Evolutionary conservation across 2,113 vertebrate genomes (phyloP).

Genomic region (Ornithorhynchus anatinus): DNA sequence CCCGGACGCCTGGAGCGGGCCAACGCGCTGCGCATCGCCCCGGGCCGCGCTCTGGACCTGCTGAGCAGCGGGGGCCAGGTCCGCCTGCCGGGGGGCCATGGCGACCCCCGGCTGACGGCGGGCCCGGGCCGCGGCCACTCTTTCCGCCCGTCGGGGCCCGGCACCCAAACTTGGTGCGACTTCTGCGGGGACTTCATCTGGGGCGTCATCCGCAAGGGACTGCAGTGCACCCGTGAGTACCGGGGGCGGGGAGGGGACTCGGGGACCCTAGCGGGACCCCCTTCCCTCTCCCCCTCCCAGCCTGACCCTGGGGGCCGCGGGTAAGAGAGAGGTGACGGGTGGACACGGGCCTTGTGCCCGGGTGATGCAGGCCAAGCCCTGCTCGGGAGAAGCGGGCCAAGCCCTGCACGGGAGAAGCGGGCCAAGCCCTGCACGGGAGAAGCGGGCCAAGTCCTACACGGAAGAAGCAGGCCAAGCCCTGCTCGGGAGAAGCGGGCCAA

Average conservation of each 20-base stretch:
- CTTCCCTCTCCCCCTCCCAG: background rate
- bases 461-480: background rate
- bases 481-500: background rate
- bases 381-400: background rate
- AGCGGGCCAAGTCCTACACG: too few relatives aligned
- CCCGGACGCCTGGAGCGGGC: slow-evolving; percentile 82
- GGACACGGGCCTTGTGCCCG: background rate
- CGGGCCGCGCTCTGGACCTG: slow-evolving; percentile 74
- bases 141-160: slow-evolving; percentile 76
- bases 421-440: background rate
- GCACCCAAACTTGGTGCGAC: slow-evolving; percentile 91
- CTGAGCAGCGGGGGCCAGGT: slow-evolving; percentile 71
- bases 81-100: slow-evolving; percentile 63
- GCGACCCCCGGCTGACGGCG: slow-evolving; percentile 62
- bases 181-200: slow-evolving; percentile 96
- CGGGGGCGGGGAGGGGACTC: background rate
- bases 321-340: background rate
- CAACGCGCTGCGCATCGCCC: slow-evolving; percentile 87
- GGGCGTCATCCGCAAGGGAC: slow-evolving; percentile 89
- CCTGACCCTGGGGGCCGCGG: background rate
- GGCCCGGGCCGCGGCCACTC: slow-evolving; percentile 77
- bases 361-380: background rate
- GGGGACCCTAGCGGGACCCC: background rate
- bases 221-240: slow-evolving; percentile 91
- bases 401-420: background rate